phyloP scores from a whole-genome alignment of 2,113 vertebrate species.

The Benitochromis conjunctus region DNA sequence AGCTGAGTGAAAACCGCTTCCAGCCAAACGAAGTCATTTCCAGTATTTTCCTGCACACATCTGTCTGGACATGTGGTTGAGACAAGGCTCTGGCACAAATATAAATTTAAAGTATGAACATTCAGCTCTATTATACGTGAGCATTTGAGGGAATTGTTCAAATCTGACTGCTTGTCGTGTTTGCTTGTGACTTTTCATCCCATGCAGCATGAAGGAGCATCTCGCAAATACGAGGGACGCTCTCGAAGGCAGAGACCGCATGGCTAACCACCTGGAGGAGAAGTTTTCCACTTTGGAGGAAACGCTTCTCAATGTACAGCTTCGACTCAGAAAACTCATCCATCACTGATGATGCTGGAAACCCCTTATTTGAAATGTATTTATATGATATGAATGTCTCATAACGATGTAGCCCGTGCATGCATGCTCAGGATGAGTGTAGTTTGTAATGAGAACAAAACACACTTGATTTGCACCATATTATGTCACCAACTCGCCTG shows the following conservation, averaged over 20 bases:
- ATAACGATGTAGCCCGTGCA: background rate
- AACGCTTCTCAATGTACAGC: constrained; percentile 59
- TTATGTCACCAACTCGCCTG: background rate
- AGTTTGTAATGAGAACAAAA: background rate
- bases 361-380: background rate
- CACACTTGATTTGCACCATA: background rate
- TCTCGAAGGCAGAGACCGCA: constrained; percentile 45
- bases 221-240: constrained; percentile 50
- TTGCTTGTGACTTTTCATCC: background rate
- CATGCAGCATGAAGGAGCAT: constrained; percentile 66
- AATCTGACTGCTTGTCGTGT: background rate
- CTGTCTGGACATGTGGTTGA: constrained; percentile 6
- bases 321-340: constrained; percentile 62
- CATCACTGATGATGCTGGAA: constrained; percentile 27
- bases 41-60: constrained; percentile 14
- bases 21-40: constrained; percentile 11
- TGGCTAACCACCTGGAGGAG: constrained; percentile 63
- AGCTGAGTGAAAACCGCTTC: background rate
- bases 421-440: constrained; percentile 1
- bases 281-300: constrained; percentile 63
- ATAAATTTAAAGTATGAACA: background rate
- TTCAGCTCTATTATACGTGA: background rate
- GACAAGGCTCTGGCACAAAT: background rate
- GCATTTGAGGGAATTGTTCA: background rate
- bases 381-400: background rate